Percentiles rank a stretch among this genome's conserved stretches.
These are phyloP conservation scores for Megaceryle alcyon DNA, from an alignment of 2,797 vertebrate genomes.

Conservation along the genomic window DNA sequence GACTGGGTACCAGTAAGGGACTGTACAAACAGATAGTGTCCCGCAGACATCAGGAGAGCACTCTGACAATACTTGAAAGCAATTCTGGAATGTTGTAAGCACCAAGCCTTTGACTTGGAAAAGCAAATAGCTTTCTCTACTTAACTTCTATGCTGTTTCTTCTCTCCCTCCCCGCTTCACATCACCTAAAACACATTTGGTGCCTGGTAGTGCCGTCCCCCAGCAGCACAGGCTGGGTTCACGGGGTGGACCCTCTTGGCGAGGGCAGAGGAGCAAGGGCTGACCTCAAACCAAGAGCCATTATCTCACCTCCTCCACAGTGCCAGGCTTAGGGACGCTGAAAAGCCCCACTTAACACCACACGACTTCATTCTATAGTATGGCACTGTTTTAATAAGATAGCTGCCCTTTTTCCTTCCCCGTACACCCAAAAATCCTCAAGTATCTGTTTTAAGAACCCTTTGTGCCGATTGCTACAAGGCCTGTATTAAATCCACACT, in stretches of 20 bases:
- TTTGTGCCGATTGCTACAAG: not conserved
- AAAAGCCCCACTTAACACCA: not conserved
- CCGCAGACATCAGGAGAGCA: not conserved
- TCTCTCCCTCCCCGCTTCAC: not conserved
- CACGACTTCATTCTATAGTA: not conserved
- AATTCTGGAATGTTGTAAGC: not conserved
- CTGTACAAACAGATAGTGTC: too few relatives aligned
- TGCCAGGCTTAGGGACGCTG: not conserved
- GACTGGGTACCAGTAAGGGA: not conserved
- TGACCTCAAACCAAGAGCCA: not conserved
- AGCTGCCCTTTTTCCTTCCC: not conserved
- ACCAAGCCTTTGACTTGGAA: not conserved
- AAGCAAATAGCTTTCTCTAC: not conserved
- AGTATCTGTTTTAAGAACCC: not conserved
- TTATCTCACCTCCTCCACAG: not conserved
- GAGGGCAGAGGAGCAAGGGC: not conserved
- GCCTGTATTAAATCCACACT: not conserved
- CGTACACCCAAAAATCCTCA: slow-evolving; percentile 54
- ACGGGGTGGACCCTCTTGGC: too few relatives aligned
- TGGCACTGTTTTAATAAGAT: not conserved
- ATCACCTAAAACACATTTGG: too few relatives aligned
- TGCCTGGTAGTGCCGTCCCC: too few relatives aligned
- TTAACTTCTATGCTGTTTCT: not conserved
- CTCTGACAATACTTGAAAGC: not conserved
- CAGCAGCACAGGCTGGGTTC: not conserved